These are phyloP conservation scores for Holcopasites calliopsidis DNA, from an alignment of 1,140 invertebrate genomes.

Conservation along the genomic window DNA sequence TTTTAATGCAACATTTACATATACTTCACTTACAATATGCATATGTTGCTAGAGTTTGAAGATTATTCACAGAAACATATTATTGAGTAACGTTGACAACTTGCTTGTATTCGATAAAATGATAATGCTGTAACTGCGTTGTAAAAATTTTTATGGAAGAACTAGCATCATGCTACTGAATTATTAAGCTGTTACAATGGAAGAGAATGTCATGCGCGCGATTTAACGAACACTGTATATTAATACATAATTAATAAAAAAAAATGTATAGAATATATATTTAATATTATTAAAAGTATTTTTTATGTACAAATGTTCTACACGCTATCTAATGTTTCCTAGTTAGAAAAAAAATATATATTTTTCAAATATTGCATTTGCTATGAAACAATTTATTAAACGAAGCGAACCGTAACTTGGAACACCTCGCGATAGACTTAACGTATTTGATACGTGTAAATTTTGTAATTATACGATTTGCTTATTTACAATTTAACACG, in stretches of 20 bases:
- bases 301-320: conserved; percentile 42
- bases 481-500: conserved; percentile 38
- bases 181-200: conserved; percentile 31
- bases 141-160: conserved; percentile 45
- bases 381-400: conserved; percentile 24
- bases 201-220: conserved; percentile 26
- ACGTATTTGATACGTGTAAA: conserved; percentile 23
- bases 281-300: conserved; percentile 32
- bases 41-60: conserved; percentile 12
- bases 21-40: conserved; percentile 3
- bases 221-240: conserved; percentile 12
- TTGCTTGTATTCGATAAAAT: conserved; percentile 22
- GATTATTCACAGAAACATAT: conserved; percentile 34
- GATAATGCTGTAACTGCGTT: conserved; percentile 21
- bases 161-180: conserved; percentile 35
- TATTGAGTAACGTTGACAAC: conserved; percentile 11
- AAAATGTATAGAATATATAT: conserved; percentile 19
- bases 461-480: conserved; percentile 19
- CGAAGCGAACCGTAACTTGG: conserved; percentile 24
- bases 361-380: conserved; percentile 45
- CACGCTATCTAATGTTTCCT: conserved; percentile 31
- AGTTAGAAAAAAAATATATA: conserved; percentile 27
- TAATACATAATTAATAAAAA: conserved; percentile 20
- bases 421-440: conserved; percentile 18
- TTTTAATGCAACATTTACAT: conserved; percentile 22